These are phyloP conservation scores for Tychaedon coryphoeus DNA, from an alignment of 2,113 vertebrate species.

Conservation along the genomic window DNA sequence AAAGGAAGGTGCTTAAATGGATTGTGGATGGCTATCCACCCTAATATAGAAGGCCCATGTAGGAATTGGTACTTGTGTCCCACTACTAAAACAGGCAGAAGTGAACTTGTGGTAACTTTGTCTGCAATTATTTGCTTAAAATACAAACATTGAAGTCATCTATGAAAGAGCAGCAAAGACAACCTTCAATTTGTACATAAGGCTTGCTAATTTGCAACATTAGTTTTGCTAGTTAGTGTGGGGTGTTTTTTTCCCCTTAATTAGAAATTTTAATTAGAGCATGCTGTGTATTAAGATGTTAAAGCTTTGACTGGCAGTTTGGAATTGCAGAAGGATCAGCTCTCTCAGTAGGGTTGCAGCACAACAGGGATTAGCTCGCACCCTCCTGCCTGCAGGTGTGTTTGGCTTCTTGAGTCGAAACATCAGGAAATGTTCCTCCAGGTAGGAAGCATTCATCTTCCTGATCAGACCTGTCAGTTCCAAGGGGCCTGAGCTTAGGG, in stretches of 20 bases:
- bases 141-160: neutral
- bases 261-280: slow-evolving; percentile 71
- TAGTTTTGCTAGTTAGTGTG: slow-evolving; percentile 45
- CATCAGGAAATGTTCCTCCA: neutral
- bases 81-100: neutral
- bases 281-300: slow-evolving; percentile 67
- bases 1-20: neutral
- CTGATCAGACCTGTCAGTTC: neutral
- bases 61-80: neutral
- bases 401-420: neutral
- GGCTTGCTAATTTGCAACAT: slow-evolving; percentile 50
- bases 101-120: neutral
- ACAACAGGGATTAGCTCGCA: slow-evolving; percentile 50
- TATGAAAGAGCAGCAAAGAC: neutral
- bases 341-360: slow-evolving; percentile 53
- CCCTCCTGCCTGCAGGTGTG: slow-evolving; percentile 43
- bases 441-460: neutral
- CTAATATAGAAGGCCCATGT: neutral
- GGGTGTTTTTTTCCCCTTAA: neutral
- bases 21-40: neutral
- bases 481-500: neutral
- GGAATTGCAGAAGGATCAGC: slow-evolving; percentile 51
- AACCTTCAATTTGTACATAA: slow-evolving; percentile 17
- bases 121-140: neutral
- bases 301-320: slow-evolving; percentile 60